These are phyloP conservation scores for Herminia tarsipennalis DNA, from an alignment of 2,888 invertebrate genomes.

Conservation along the genomic window DNA sequence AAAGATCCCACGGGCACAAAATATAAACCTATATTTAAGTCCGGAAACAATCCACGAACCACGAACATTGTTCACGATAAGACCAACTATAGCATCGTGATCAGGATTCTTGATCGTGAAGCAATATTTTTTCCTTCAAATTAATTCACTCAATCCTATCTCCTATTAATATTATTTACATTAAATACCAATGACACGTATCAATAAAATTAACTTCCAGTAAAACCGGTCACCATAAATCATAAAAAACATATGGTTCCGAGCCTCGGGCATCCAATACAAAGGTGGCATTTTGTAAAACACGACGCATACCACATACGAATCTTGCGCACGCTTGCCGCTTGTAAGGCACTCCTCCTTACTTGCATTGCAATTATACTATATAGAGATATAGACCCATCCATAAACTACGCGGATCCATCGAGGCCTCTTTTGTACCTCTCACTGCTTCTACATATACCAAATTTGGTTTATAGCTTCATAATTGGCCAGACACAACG, in stretches of 20 bases:
- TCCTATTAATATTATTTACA: not conserved
- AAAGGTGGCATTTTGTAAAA: constrained; percentile 17
- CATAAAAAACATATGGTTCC: not conserved
- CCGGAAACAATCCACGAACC: too few relatives aligned
- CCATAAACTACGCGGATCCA: too few relatives aligned
- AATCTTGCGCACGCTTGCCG: constrained; percentile 28
- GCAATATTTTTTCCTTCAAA: not conserved
- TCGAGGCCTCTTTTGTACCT: too few relatives aligned
- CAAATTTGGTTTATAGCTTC: too few relatives aligned
- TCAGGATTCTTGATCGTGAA: too few relatives aligned
- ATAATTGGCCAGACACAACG: too few relatives aligned
- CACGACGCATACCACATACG: constrained; percentile 15
- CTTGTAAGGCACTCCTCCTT: constrained; percentile 18
- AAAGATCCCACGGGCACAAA: too few relatives aligned
- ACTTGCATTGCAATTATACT: constrained; percentile 14
- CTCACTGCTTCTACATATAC: too few relatives aligned
- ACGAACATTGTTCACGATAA: too few relatives aligned
- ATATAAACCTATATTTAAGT: too few relatives aligned
- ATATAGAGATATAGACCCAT: too few relatives aligned
- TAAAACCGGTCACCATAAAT: constrained; percentile 8
- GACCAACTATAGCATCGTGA: too few relatives aligned
- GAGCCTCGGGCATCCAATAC: constrained; percentile 5
- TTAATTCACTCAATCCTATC: not conserved
- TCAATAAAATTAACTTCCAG: not conserved
- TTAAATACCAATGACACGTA: constrained; percentile 1